Percentiles rank a stretch among this genome's conserved stretches.
phyloP scores from a whole-genome alignment of 2,888 invertebrate species.

The Cheiracanthium punctorium region DNA sequence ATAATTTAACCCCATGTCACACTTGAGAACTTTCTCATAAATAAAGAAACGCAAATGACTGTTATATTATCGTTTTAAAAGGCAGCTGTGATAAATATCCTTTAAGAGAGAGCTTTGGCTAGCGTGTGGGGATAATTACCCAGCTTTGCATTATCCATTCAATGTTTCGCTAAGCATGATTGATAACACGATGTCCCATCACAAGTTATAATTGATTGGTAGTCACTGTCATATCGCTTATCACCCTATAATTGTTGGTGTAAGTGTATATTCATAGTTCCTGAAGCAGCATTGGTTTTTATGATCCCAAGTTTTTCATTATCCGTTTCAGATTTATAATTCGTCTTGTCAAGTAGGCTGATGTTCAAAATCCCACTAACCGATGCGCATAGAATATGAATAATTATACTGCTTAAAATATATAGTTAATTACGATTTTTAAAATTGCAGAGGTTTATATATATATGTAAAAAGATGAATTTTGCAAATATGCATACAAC shows the following conservation, averaged over 20 bases:
- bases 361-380: too few relatives aligned
- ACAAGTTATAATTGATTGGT: slow-evolving; percentile 54
- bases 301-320: not conserved
- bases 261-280: slow-evolving; percentile 43
- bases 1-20: too few relatives aligned
- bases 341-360: too few relatives aligned
- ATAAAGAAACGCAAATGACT: not conserved
- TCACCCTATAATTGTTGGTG: slow-evolving; percentile 45
- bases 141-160: slow-evolving; percentile 34
- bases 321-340: too few relatives aligned
- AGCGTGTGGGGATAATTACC: slow-evolving; percentile 62
- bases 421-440: too few relatives aligned
- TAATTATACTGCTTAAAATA: too few relatives aligned
- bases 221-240: slow-evolving; percentile 45
- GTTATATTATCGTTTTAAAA: not conserved
- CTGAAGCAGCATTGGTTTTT: slow-evolving; percentile 36
- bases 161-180: slow-evolving; percentile 53
- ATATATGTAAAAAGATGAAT: too few relatives aligned
- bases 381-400: too few relatives aligned
- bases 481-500: too few relatives aligned
- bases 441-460: too few relatives aligned
- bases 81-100: slow-evolving; percentile 38
- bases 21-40: not conserved
- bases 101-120: slow-evolving; percentile 32
- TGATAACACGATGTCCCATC: slow-evolving; percentile 49